Conservation (phyloP, 2,797 vertebrate species). For the Falco berigora region DNA sequence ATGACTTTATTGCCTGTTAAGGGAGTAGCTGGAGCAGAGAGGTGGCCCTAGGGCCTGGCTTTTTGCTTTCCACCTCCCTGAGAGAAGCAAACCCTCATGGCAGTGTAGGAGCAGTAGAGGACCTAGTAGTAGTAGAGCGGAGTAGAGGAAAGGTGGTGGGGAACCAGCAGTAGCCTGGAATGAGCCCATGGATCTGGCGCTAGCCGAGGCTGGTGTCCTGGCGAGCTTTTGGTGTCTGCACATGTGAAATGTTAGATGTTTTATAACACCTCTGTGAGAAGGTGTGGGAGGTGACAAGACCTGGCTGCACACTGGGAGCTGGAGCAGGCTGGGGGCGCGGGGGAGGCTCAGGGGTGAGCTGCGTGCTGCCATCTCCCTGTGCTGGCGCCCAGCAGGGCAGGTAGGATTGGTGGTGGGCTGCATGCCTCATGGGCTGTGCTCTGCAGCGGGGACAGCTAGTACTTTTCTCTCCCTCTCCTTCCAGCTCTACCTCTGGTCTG, state of each 20-base stretch:
- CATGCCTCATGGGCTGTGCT: fast-evolving
- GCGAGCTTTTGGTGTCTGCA: not conserved
- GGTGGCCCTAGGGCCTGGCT: not conserved
- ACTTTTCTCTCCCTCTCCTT: not conserved
- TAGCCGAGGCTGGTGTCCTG: fast-evolving
- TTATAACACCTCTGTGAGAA: not conserved
- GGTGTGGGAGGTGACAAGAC: fast-evolving
- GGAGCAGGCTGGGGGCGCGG: fast-evolving
- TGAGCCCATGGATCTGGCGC: fast-evolving
- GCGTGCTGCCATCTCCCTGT: fast-evolving
- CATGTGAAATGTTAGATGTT: fast-evolving
- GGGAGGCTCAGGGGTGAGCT: not conserved
- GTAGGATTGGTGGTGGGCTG: fast-evolving
- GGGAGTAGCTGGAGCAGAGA: not conserved
- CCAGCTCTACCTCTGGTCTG: not conserved
- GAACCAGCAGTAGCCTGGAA: fast-evolving
- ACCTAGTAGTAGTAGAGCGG: too few species aligned
- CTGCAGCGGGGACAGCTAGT: not conserved
- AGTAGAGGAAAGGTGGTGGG: fast-evolving
- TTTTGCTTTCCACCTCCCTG: not conserved
- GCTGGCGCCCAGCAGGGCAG: fast-evolving
- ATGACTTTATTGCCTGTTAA: fast-evolving
- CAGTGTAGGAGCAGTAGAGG: fast-evolving
- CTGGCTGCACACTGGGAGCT: fast-evolving
- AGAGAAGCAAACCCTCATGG: fast-evolving